phyloP scores from a whole-genome alignment of 2,888 invertebrate species.

The Archips crataeganus region DNA sequence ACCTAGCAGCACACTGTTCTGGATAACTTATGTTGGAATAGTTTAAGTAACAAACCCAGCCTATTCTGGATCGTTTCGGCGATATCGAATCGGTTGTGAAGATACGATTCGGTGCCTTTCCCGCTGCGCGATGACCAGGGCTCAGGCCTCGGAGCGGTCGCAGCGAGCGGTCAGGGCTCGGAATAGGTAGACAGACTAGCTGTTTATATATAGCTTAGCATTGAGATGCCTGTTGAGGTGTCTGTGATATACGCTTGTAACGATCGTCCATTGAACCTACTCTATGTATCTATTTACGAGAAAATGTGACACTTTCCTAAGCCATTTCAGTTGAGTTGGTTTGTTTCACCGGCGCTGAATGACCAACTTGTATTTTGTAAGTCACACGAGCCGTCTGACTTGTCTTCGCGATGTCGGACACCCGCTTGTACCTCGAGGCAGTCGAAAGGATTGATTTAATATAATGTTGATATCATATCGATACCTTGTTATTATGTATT shows the following conservation, averaged over 20 bases:
- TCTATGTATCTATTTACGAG: conserved; percentile 53
- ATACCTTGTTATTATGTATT: conserved; percentile 42
- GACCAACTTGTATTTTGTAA: conserved; percentile 38
- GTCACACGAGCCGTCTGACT: conserved; percentile 7
- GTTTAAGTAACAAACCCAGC: conserved; percentile 65
- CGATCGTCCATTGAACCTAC: conserved; percentile 78
- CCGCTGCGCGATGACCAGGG: not conserved
- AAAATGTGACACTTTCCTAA: conserved; percentile 35
- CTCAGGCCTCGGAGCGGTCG: not conserved
- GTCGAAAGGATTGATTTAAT: conserved; percentile 35
- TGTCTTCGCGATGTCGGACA: conserved; percentile 14
- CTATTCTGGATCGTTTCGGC: conserved; percentile 45
- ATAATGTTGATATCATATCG: conserved; percentile 43
- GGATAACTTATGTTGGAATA: conserved; percentile 83
- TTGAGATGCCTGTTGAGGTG: conserved; percentile 66
- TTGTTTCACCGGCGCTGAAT: conserved; percentile 35
- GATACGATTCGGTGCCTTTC: conserved; percentile 28
- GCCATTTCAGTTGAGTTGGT: conserved; percentile 30
- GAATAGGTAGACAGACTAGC: conserved; percentile 50
- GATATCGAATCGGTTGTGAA: conserved; percentile 25
- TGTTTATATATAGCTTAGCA: conserved; percentile 70
- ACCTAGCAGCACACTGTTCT: conserved; percentile 71
- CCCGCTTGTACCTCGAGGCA: conserved; percentile 36
- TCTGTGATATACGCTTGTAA: conserved; percentile 84
- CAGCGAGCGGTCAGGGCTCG: conserved; percentile 26